Base-by-base conservation (phyloP, 2,888 invertebrate species). In the Polymixis lichenea region DNA sequence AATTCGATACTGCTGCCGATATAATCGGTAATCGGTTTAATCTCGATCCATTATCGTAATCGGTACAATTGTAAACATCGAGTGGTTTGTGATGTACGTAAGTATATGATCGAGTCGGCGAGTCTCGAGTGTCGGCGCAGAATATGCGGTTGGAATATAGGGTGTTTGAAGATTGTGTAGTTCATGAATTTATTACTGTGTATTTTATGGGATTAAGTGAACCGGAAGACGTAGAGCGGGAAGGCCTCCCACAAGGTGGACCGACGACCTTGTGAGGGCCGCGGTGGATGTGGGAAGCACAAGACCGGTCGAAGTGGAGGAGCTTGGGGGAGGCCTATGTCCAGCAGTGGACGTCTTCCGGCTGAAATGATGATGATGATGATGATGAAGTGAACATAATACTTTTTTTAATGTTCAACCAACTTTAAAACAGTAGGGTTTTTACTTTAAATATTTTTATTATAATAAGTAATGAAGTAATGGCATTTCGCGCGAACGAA, bases 11-110 rank as follows among this genome's bases (percentile, higher is more conserved):
- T 61, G 60, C 32, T 76, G 77, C 72, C 70, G 71, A 62, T 62
- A 65, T 81, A 66, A 84, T 79, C 77, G 69, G 55, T 86, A 79
- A 84, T 87, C 83, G 72, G 32, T 71, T 64, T 87, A 83, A 87
- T 87, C 81, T 72, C 53, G 53, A 69, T 60, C 81, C 82, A 83
- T 83, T 83, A 84, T 72, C 43, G 74, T 77, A 84, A 80, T 84
- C 68, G 73, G 51, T 38, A 69, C 60, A 46, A 61, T 67, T 72
- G 72, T 70, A 70, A 72, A 67, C 75, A 79, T 72, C 51, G 72
- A 80, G 76, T 72, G 81, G 79, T 56, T 32, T 32, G 56, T 17
- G 55, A 56, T 79, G 15, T 79, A 25, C 32, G 22, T 46, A 71
- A 66, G 51, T 64, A 61, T 70, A 53, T 72, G 56, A 81, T 80